These are phyloP conservation scores for Cyanistes caeruleus DNA, from an alignment of 2,113 vertebrate species.

Conservation along the genomic window DNA sequence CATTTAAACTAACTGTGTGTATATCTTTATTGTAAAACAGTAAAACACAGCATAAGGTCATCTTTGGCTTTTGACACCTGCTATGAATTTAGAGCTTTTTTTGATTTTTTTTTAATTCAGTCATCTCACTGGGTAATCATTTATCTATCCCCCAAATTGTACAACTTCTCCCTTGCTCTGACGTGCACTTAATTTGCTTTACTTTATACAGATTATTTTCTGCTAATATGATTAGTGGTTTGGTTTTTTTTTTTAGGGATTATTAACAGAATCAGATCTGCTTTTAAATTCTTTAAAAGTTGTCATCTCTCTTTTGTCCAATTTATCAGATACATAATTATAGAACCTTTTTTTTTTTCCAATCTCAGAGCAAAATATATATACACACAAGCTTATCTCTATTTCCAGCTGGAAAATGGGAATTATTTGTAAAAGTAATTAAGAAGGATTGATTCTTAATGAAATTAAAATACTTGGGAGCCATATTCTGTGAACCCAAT, in stretches of 20 bases:
- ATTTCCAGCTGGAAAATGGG: constrained; percentile 59
- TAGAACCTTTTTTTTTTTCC: neutral
- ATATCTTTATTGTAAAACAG: neutral
- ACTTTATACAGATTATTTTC: neutral
- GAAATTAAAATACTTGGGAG: constrained; percentile 57
- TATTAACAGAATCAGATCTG: constrained; percentile 18
- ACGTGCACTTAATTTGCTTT: neutral
- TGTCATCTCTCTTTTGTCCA: constrained; percentile 33
- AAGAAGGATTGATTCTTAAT: constrained; percentile 50
- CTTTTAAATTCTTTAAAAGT: constrained; percentile 56
- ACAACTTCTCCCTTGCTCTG: neutral
- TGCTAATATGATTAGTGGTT: constrained; percentile 14
- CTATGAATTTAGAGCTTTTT: neutral
- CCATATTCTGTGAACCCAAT: constrained; percentile 22
- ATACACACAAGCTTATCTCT: constrained; percentile 44
- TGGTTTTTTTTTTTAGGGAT: neutral
- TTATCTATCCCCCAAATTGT: neutral
- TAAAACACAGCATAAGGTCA: neutral
- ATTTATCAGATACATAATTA: constrained; percentile 37
- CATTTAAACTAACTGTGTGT: neutral
- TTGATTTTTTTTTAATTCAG: constrained; percentile 3
- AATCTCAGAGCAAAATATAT: neutral
- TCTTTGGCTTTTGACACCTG: neutral
- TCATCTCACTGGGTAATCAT: neutral
- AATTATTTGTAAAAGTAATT: constrained; percentile 68